A percentile compares a stretch with the other conserved stretches of the same genome.
Evolutionary conservation across 1,140 invertebrate genomes (phyloP).

Genomic region (Andrena cerasifolii): DNA sequence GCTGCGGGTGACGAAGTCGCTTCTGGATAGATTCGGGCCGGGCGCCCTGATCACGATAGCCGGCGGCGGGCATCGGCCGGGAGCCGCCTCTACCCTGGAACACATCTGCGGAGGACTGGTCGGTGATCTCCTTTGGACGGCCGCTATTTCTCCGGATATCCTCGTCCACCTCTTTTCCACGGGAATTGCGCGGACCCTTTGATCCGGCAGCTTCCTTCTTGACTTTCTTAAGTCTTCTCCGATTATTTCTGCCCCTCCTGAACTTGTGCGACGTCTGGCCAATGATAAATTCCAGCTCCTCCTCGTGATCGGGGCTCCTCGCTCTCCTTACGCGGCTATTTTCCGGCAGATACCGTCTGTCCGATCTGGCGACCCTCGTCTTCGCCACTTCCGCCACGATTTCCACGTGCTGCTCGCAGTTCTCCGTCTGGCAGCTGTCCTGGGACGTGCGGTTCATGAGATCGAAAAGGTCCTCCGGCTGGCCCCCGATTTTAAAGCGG

Average conservation of each 20-base stretch:
- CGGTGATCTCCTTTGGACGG: constrained; percentile 14
- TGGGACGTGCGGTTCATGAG: constrained; percentile 76
- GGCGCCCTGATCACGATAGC: constrained; percentile 39
- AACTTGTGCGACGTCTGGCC: constrained; percentile 51
- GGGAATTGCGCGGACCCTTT: constrained; percentile 28
- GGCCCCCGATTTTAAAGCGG: constrained; percentile 73
- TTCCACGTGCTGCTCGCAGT: constrained; percentile 67
- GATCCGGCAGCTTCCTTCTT: constrained; percentile 18
- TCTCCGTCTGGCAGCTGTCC: constrained; percentile 71
- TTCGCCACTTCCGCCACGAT: constrained; percentile 18
- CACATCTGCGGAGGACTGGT: constrained; percentile 10
- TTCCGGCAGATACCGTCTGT: not conserved
- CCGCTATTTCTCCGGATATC: constrained; percentile 23
- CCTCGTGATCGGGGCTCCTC: constrained; percentile 48
- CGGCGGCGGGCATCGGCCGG: not conserved
- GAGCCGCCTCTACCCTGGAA: constrained; percentile 8
- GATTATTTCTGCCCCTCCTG: constrained; percentile 29
- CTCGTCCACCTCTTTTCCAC: constrained; percentile 8
- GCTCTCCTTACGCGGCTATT: not conserved
- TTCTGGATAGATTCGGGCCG: constrained; percentile 7
- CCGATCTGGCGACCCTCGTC: constrained; percentile 53
- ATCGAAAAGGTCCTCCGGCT: constrained; percentile 70
- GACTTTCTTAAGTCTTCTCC: constrained; percentile 30
- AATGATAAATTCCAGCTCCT: constrained; percentile 71
- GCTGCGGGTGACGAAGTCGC: constrained; percentile 36